A percentile compares a stretch with the other conserved stretches of the same genome.
Conservation (phyloP, 2,113 vertebrate genomes). For the Gadus macrocephalus region DNA sequence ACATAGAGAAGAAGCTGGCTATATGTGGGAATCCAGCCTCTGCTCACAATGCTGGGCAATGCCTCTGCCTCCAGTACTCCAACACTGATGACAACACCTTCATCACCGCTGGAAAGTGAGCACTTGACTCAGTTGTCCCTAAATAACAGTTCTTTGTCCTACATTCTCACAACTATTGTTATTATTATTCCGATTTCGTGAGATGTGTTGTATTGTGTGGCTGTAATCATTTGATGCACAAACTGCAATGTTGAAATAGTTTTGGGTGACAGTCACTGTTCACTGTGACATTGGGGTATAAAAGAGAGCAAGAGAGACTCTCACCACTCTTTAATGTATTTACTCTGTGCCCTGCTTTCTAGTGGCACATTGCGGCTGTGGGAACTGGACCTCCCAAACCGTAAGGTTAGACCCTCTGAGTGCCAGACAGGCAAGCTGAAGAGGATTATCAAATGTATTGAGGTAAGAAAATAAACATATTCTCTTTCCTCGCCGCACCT, state of each 20-base stretch:
- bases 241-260: no score
- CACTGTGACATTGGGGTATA: no score
- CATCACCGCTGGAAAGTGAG: conserved; percentile 84
- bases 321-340: no score
- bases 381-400: conserved; percentile 79
- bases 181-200: no score
- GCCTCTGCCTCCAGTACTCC: conserved; percentile 68
- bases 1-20: conserved; percentile 72
- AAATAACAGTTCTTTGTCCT: no score
- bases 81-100: conserved; percentile 77
- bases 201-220: no score
- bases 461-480: conserved; percentile 56
- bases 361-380: conserved; percentile 82
- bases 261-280: no score
- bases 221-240: no score
- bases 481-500: not conserved
- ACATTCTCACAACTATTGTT: no score
- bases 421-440: conserved; percentile 76
- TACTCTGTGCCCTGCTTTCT: not conserved
- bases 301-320: no score
- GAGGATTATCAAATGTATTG: conserved; percentile 71
- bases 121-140: not conserved
- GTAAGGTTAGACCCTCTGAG: conserved; percentile 78
- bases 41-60: conserved; percentile 63
- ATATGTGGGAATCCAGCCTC: conserved; percentile 82